Evolutionary conservation across 2,888 invertebrate species (phyloP).

Genomic region (Epirrhoe tristata): DNA sequence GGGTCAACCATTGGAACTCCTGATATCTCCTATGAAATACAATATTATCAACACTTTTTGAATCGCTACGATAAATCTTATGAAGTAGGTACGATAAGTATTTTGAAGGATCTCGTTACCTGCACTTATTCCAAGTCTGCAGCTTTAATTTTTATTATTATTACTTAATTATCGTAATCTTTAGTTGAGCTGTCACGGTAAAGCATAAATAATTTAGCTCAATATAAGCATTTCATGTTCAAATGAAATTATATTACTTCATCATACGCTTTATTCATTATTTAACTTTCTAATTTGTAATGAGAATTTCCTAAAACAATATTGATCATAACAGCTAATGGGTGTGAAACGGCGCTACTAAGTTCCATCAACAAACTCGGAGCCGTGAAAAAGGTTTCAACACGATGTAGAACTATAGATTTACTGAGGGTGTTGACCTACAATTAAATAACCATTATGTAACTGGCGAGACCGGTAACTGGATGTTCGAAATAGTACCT

Average conservation of each 20-base stretch:
- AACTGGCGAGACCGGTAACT: constrained; percentile 51
- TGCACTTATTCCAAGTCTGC: too few relatives aligned
- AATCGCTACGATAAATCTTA: too few relatives aligned
- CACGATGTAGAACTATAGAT: constrained; percentile 44
- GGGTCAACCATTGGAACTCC: constrained; percentile 11
- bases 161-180: too few relatives aligned
- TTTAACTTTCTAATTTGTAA: constrained; percentile 1
- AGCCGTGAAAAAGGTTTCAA: constrained; percentile 41
- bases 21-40: background rate
- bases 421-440: constrained; percentile 63
- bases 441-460: constrained; percentile 72
- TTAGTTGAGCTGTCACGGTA: too few relatives aligned
- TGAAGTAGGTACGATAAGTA: too few relatives aligned
- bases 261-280: background rate
- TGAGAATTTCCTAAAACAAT: constrained; percentile 20
- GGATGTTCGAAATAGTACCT: constrained; percentile 57
- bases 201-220: background rate
- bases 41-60: too few relatives aligned
- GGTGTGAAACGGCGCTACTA: constrained; percentile 29
- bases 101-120: too few relatives aligned
- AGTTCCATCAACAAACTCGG: constrained; percentile 34
- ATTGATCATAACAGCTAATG: constrained; percentile 23
- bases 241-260: background rate
- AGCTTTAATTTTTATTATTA: too few relatives aligned
- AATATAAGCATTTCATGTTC: constrained; percentile 8